These are phyloP conservation scores for Actinopyga echinites DNA, from an alignment of 53 echinoderm and acorn worm genomes.

Conservation along the genomic window DNA sequence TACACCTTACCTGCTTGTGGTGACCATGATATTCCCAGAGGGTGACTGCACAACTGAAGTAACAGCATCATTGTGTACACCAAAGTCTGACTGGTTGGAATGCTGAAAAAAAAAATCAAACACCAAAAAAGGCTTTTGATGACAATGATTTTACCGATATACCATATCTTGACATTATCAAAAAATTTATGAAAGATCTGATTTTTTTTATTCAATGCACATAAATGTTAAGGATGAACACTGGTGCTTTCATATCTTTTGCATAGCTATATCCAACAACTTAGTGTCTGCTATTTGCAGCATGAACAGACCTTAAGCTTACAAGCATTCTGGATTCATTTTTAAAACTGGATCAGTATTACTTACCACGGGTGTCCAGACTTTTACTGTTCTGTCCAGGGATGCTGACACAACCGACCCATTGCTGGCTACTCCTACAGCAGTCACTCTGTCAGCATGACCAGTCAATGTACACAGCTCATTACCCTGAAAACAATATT, in stretches of 20 bases:
- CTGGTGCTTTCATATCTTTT: no score
- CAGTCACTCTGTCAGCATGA: slow-evolving; percentile 81
- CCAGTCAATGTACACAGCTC: slow-evolving; percentile 86
- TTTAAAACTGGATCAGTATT: no score
- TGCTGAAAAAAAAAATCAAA: slow-evolving; percentile 42
- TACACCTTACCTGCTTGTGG: slow-evolving; percentile 76
- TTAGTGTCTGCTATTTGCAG: no score
- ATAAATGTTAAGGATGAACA: no score
- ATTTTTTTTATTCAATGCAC: no score
- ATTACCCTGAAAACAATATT: slow-evolving; percentile 63
- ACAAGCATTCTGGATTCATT: no score
- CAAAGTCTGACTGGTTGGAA: slow-evolving; percentile 29
- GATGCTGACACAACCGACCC: slow-evolving; percentile 81
- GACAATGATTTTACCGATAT: no score
- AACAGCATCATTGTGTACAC: slow-evolving; percentile 77
- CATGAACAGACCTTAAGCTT: no score
- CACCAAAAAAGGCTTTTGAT: not conserved
- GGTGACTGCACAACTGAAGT: slow-evolving; percentile 68
- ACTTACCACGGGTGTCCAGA: slow-evolving; percentile 85
- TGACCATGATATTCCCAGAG: slow-evolving; percentile 61
- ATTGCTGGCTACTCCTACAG: slow-evolving; percentile 77
- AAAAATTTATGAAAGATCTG: no score
- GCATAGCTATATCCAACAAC: no score
- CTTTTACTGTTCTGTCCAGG: slow-evolving; percentile 83
- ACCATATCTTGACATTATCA: no score